These are phyloP conservation scores for Neodontobutis hainanensis DNA, from an alignment of 2,113 vertebrate genomes.

Conservation along the genomic window DNA sequence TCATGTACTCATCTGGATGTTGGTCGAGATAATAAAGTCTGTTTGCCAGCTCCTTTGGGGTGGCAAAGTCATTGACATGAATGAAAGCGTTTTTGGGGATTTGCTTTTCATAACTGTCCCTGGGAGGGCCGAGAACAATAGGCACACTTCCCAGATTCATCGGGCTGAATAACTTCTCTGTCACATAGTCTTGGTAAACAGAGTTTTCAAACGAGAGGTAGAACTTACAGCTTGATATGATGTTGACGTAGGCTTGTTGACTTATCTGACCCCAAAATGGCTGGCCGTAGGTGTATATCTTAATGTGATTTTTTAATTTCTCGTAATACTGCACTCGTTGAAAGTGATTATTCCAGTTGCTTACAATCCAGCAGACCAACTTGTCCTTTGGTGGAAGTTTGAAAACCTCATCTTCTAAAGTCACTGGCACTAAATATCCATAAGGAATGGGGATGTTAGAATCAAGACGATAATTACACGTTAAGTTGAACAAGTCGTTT, in stretches of 20 bases:
- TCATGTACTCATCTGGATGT: conserved; percentile 81
- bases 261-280: conserved; percentile 78
- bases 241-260: conserved; percentile 76
- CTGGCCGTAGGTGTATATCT: conserved; percentile 81
- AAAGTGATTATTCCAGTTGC: conserved; percentile 83
- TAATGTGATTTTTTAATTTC: conserved; percentile 82
- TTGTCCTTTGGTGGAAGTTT: conserved; percentile 84
- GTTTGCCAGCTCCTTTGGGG: conserved; percentile 82
- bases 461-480: conserved; percentile 83
- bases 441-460: conserved; percentile 88
- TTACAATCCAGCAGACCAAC: conserved; percentile 89
- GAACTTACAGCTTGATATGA: conserved; percentile 86
- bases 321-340: conserved; percentile 85
- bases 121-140: conserved; percentile 83
- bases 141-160: conserved; percentile 83
- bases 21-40: conserved; percentile 84
- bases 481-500: conserved; percentile 85
- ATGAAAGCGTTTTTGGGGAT: conserved; percentile 87
- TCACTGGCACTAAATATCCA: conserved; percentile 76
- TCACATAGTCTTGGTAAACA: conserved; percentile 87
- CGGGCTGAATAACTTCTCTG: conserved; percentile 87
- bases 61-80: conserved; percentile 86
- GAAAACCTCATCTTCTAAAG: conserved; percentile 74
- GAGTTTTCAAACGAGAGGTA: conserved; percentile 91
- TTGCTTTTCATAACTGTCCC: conserved; percentile 85